A percentile compares a stretch with the other conserved stretches of the same genome.
These are phyloP conservation scores for Erythrolamprus reginae DNA, from an alignment of 2,113 vertebrate genomes.

Conservation along the genomic window DNA sequence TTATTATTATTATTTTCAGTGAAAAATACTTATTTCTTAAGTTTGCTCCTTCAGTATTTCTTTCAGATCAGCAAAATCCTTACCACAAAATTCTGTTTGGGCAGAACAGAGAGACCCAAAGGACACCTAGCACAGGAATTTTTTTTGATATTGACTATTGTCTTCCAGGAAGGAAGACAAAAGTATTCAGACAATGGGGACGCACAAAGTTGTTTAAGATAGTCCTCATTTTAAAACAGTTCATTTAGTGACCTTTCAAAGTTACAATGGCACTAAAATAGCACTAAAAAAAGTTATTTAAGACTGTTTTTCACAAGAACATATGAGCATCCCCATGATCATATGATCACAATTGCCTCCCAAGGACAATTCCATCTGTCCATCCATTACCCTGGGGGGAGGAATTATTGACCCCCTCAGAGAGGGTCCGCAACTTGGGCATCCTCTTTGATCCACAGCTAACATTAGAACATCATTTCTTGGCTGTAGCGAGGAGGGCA, in stretches of 20 bases:
- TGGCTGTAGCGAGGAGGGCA: too few species aligned
- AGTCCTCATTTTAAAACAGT: too few species aligned
- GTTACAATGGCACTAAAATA: not conserved
- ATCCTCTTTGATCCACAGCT: too few species aligned
- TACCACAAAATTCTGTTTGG: not conserved
- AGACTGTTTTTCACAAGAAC: not conserved
- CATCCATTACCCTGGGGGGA: too few species aligned
- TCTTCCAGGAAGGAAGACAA: not conserved
- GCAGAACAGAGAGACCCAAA: not conserved
- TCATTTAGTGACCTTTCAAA: not conserved
- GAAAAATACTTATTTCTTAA: not conserved
- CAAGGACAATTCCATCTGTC: too few species aligned
- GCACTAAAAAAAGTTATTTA: not conserved
- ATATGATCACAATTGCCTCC: not conserved
- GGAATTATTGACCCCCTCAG: too few species aligned
- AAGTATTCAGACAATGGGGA: not conserved
- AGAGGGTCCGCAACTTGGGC: too few species aligned
- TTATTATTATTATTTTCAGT: not conserved
- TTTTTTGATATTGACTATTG: not conserved
- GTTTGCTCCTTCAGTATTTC: not conserved
- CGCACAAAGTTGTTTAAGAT: not conserved
- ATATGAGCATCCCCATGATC: not conserved
- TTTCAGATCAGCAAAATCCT: not conserved
- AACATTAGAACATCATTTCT: too few species aligned
- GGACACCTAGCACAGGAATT: not conserved